phyloP scores from a whole-genome alignment of 2,888 invertebrate genomes.

The Zaprionus lineosus region DNA sequence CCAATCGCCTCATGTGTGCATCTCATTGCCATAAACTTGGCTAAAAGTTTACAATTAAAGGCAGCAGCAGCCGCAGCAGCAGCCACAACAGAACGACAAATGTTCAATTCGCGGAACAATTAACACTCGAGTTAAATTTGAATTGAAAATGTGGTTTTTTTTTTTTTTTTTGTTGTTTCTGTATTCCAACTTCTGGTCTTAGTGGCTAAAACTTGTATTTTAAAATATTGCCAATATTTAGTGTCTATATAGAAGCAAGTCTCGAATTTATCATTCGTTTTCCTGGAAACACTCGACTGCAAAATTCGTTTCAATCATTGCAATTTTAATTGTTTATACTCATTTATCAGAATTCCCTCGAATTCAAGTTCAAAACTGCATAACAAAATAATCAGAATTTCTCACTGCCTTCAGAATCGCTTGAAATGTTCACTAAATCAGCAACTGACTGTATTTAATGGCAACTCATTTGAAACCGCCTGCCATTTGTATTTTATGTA shows the following conservation, averaged over 20 bases:
- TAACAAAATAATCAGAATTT: background rate
- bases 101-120: constrained; percentile 61
- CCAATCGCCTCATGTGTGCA: constrained; percentile 38
- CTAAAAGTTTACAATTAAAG: constrained; percentile 62
- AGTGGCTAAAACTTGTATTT: no score
- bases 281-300: constrained; percentile 67
- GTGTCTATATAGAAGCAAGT: constrained; percentile 41
- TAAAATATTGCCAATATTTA: no score
- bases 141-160: constrained; percentile 17
- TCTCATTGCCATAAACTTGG: constrained; percentile 50
- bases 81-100: constrained; percentile 13
- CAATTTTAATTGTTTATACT: no score
- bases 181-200: no score
- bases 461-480: no score
- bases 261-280: constrained; percentile 56
- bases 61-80: no score
- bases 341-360: constrained; percentile 35
- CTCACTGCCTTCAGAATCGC: no score
- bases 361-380: constrained; percentile 30
- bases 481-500: no score
- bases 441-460: no score
- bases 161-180: constrained; percentile 25
- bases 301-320: no score
- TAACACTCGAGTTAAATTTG: constrained; percentile 53
- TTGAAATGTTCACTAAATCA: no score